Conservation (phyloP, 2,797 vertebrate genomes). For the Danio tinwini region DNA sequence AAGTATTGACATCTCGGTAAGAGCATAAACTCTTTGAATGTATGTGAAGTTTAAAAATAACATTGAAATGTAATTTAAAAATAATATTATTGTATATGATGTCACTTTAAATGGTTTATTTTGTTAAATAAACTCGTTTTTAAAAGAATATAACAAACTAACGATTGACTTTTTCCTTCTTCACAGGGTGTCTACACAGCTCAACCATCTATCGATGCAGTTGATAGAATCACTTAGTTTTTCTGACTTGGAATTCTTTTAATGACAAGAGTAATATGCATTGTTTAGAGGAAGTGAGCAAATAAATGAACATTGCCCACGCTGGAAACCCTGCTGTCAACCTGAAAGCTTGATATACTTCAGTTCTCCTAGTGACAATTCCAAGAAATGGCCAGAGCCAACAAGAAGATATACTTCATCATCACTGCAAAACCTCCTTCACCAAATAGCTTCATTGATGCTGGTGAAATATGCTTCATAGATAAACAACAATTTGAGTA, state of each 20-base stretch:
- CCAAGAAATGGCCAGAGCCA: conserved; percentile 48
- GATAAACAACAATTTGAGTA: background rate
- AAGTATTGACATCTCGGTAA: conserved; percentile 27
- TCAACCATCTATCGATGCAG: background rate
- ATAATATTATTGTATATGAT: background rate
- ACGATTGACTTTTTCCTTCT: background rate
- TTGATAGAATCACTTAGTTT: background rate
- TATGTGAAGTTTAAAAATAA: background rate
- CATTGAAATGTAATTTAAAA: too few species aligned
- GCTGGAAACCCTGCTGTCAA: conserved; percentile 5
- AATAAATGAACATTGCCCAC: background rate
- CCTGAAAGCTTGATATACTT: background rate
- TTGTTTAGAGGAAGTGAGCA: background rate
- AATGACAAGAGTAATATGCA: background rate
- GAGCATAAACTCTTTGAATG: background rate
- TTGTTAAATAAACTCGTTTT: too few species aligned
- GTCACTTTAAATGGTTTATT: too few species aligned
- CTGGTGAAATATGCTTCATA: conserved; percentile 74
- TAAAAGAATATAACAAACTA: background rate
- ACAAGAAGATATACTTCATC: conserved; percentile 75
- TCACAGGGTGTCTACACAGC: background rate
- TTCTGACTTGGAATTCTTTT: background rate
- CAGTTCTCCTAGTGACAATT: background rate
- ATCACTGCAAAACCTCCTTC: conserved; percentile 56
- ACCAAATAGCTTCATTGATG: background rate